phyloP scores from a whole-genome alignment of 2,113 vertebrate genomes.

The Cacatua alba region DNA sequence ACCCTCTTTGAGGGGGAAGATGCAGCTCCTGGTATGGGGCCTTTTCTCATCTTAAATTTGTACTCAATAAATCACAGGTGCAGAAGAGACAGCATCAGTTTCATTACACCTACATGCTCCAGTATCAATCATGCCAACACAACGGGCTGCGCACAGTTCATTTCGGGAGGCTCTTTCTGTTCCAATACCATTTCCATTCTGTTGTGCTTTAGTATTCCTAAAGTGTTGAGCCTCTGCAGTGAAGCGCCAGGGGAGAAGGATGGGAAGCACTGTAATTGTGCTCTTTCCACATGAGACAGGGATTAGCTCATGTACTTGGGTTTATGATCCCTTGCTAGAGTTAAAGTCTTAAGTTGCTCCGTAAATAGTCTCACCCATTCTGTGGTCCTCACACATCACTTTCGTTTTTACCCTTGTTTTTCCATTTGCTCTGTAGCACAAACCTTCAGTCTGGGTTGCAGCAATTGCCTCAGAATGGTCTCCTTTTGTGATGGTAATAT shows the following conservation, averaged over 20 bases:
- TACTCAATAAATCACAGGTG: conserved; percentile 90
- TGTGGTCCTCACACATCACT: background rate
- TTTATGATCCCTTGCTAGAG: background rate
- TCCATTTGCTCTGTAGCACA: background rate
- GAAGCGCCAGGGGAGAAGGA: background rate
- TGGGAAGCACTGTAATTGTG: conserved; percentile 5
- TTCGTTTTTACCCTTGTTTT: background rate
- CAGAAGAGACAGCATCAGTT: conserved; percentile 85
- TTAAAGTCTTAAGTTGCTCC: background rate
- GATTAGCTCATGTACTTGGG: background rate
- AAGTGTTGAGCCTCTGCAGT: conserved; percentile 12
- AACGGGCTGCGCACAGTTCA: conserved; percentile 79
- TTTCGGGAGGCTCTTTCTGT: conserved; percentile 80
- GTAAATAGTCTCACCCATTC: background rate
- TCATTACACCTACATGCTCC: conserved; percentile 89
- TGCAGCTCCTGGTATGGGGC: conserved; percentile 86
- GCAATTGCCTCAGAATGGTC: background rate
- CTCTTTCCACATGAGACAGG: background rate
- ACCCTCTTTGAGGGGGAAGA: conserved; percentile 85
- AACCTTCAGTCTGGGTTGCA: background rate
- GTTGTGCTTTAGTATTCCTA: conserved; percentile 56
- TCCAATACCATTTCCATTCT: conserved; percentile 75
- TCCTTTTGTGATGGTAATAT: background rate
- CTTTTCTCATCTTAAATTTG: conserved; percentile 91
- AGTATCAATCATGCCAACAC: conserved; percentile 86